Evolutionary conservation across 2,113 vertebrate species (phyloP), one percentile per base, ranked within the genome.

Genomic region (Oryzias celebensis): DNA sequence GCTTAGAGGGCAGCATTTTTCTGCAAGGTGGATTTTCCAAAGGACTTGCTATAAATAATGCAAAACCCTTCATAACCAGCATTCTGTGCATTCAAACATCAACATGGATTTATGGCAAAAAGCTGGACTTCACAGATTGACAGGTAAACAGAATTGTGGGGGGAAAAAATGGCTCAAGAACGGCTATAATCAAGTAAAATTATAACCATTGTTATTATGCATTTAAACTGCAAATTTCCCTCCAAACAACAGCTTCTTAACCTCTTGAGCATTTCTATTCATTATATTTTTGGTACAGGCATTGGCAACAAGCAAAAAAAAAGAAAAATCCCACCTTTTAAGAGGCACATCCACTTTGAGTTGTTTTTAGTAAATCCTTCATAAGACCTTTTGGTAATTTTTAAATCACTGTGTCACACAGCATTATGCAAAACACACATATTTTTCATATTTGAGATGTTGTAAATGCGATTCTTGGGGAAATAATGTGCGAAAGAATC

Each of bases 331-430:
- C 16, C 45, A 16, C 6, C 45, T 46, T 7, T 8, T 41, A 58
- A 46, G 54, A 71, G 58, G 47, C 49, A 78, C 65, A 45, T 78
- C 72, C 67, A 78, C 69, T 66, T 77, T 49, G 50, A 57, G 75
- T 63, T 85, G 80, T 78, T 81, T 87, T 82, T 65, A 59, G 77
- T 74, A 71, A 81, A 84, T 81, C 82, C 72, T 42, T 20, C 47
- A 75, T 44, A 45, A 62, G 67, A 72, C 64, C 77, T 65, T 75
- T 64, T 81, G 56, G 78, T 82, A 58, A 73, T 83, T 83, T 64
- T 56, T 31, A 80, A 78, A 78, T 71, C 58, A 65, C 65, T 51
- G 44, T 31, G 56, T 74, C 72, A 75, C 66, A 73, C 62, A 47
- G 48, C 68, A 58, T 78, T 87, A 81, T 65, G 55, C 73, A 61